Percentiles rank a stretch among this genome's conserved stretches.
Evolutionary conservation across 2,797 vertebrate genomes (phyloP).

Genomic region (Darevskia mixta): DNA sequence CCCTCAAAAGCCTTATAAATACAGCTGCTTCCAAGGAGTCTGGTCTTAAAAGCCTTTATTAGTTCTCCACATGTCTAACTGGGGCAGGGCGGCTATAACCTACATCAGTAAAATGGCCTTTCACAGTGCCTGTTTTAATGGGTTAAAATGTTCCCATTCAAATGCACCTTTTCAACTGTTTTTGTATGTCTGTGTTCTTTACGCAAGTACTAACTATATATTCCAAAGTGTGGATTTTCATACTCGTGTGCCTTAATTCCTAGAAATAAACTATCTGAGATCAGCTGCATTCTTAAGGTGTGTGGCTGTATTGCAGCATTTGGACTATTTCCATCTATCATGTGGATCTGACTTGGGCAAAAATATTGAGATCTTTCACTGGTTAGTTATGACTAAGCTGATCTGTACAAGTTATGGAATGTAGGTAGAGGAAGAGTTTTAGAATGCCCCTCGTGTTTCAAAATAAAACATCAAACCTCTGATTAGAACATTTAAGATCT

Average conservation of each 20-base stretch:
- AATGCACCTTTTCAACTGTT: slow-evolving; percentile 10
- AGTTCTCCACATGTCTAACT: background rate
- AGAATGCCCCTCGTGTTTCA: background rate
- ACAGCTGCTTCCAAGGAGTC: background rate
- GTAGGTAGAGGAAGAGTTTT: background rate
- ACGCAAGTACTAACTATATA: background rate
- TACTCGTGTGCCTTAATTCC: slow-evolving; percentile 10
- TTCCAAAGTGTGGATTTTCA: slow-evolving; percentile 3
- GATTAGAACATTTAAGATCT: background rate
- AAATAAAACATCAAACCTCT: background rate
- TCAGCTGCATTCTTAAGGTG: background rate
- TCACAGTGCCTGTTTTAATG: background rate
- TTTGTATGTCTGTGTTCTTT: background rate
- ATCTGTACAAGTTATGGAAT: background rate
- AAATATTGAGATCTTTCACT: background rate
- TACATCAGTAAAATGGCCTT: background rate
- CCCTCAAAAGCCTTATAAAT: background rate
- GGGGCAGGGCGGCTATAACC: too few relatives aligned
- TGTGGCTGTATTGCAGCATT: background rate
- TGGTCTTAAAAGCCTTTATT: background rate
- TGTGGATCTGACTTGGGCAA: background rate
- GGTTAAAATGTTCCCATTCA: background rate
- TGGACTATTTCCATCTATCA: background rate
- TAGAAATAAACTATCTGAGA: slow-evolving; percentile 1
- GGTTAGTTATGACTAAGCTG: background rate